Conservation (phyloP, 1,140 invertebrate species). For the Drosophila carrolli region DNA sequence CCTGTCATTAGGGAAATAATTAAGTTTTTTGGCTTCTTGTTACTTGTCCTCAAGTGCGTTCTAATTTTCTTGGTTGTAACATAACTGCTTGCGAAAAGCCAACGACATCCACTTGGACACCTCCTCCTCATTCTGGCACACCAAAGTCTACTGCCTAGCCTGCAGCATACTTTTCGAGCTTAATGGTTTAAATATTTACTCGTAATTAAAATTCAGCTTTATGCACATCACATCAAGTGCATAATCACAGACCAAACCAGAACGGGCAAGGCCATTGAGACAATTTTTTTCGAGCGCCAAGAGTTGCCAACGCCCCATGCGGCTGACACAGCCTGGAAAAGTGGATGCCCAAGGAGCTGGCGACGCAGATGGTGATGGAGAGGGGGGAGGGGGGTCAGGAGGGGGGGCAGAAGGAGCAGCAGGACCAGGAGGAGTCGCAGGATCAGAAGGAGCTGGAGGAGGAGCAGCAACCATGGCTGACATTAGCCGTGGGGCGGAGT, state of each 20-base stretch:
- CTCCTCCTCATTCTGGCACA: background rate
- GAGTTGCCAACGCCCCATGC: constrained; percentile 40
- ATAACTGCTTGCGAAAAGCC: constrained; percentile 17
- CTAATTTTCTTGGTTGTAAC: background rate
- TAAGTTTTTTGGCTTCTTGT: background rate
- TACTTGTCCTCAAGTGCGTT: constrained; percentile 20
- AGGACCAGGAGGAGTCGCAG: background rate
- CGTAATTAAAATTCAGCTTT: constrained; percentile 81
- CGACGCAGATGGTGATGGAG: too few relatives aligned
- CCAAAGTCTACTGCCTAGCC: constrained; percentile 30
- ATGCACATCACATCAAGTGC: constrained; percentile 80
- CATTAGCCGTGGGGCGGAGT: constrained; percentile 71
- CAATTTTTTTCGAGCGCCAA: constrained; percentile 49
- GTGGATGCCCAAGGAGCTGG: constrained; percentile 2
- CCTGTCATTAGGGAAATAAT: constrained; percentile 5
- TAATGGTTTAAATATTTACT: constrained; percentile 82
- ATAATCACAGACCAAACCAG: constrained; percentile 66
- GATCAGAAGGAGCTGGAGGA: background rate
- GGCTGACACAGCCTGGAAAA: constrained; percentile 38
- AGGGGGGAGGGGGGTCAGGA: background rate
- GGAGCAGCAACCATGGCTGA: background rate
- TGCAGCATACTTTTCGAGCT: constrained; percentile 50
- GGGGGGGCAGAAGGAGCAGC: background rate
- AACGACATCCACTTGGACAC: constrained; percentile 23
- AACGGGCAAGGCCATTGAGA: constrained; percentile 75